Conservation (phyloP, 1,140 invertebrate species). For the Drosophila willistoni region DNA sequence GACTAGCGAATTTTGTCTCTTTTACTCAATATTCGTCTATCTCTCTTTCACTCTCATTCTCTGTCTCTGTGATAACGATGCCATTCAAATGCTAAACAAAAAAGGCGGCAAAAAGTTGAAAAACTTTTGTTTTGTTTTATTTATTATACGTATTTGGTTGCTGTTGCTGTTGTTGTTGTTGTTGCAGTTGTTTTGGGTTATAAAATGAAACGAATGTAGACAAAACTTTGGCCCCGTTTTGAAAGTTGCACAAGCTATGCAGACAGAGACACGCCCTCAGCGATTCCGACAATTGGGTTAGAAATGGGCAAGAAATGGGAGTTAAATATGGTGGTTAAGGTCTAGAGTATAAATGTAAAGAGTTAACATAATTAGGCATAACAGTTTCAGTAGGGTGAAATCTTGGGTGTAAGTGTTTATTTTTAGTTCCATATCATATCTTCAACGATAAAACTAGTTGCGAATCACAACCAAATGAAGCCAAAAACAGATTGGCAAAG, state of each 20-base stretch:
- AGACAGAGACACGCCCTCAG: slow-evolving; percentile 26
- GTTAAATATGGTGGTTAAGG: background rate
- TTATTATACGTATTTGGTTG: slow-evolving; percentile 29
- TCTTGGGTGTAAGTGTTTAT: no score
- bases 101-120: slow-evolving; percentile 59
- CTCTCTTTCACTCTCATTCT: slow-evolving; percentile 19
- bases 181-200: slow-evolving; percentile 49
- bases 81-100: slow-evolving; percentile 69
- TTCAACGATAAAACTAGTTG: no score
- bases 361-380: background rate
- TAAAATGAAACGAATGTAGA: slow-evolving; percentile 72
- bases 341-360: background rate
- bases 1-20: slow-evolving; percentile 41
- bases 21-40: background rate
- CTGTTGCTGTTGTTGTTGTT: slow-evolving; percentile 8
- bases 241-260: slow-evolving; percentile 47
- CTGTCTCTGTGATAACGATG: slow-evolving; percentile 45
- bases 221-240: slow-evolving; percentile 57
- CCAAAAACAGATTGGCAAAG: no score
- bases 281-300: slow-evolving; percentile 22
- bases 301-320: background rate
- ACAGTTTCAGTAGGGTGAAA: no score
- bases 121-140: slow-evolving; percentile 75
- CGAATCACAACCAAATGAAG: no score
- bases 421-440: no score